Percentiles rank a stretch among this genome's conserved stretches.
Evolutionary conservation across 1,140 invertebrate species (phyloP).

Genomic region (Drosophila chauvacae): DNA sequence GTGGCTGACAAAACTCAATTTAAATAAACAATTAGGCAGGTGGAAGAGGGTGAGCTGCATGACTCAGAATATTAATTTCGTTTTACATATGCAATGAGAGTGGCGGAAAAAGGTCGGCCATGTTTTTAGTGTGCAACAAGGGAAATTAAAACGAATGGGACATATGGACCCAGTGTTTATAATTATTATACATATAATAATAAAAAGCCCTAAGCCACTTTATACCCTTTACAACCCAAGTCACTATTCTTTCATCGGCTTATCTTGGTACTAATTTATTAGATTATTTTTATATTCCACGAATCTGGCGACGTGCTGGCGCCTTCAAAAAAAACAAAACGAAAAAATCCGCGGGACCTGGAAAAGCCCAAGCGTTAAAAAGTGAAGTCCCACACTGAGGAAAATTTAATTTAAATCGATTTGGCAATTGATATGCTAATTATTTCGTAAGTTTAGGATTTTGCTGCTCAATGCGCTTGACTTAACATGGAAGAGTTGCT

Average conservation of each 20-base stretch:
- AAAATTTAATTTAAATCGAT: background rate
- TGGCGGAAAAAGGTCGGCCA: slow-evolving; percentile 15
- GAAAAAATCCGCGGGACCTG: too few relatives aligned
- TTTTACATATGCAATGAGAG: slow-evolving; percentile 58
- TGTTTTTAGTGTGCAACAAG: slow-evolving; percentile 58
- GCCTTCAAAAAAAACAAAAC: too few relatives aligned
- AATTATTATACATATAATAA: background rate
- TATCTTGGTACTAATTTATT: background rate
- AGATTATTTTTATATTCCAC: background rate
- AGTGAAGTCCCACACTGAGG: background rate
- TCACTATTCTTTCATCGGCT: background rate
- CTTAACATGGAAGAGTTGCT: background rate
- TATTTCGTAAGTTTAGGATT: too few relatives aligned
- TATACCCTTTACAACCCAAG: background rate
- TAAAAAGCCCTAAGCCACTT: background rate
- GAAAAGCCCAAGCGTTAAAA: background rate
- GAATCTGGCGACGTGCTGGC: too few relatives aligned
- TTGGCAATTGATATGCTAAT: background rate
- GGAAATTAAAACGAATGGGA: slow-evolving; percentile 62
- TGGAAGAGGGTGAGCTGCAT: slow-evolving; percentile 16
- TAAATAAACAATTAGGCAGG: slow-evolving; percentile 63
- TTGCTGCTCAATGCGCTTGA: background rate
- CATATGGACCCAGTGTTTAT: background rate
- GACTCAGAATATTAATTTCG: slow-evolving; percentile 56
- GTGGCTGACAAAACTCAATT: slow-evolving; percentile 40